Percentiles rank a stretch among this genome's conserved stretches.
These are phyloP conservation scores for Pseudopipra pipra DNA, from an alignment of 2,113 vertebrate species.

Conservation along the genomic window DNA sequence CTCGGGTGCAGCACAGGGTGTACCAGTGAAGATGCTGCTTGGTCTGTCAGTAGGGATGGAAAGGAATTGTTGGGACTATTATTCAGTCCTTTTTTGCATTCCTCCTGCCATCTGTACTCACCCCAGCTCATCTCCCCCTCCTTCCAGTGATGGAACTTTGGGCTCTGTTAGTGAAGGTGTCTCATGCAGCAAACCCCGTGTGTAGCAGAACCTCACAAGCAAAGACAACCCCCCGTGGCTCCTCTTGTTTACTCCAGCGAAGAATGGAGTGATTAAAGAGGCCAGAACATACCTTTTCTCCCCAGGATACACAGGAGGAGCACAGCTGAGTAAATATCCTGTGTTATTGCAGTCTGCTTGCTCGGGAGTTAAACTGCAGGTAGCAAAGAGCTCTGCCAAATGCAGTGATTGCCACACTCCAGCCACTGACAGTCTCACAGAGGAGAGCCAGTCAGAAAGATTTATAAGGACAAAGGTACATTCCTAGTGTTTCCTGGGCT, in stretches of 20 bases:
- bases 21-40: not conserved
- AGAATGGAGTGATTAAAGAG: slow-evolving; percentile 88
- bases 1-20: not conserved
- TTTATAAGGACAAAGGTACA: not conserved
- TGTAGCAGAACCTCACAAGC: not conserved
- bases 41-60: not conserved
- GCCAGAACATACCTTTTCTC: slow-evolving; percentile 82
- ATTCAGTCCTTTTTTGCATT: not conserved
- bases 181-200: not conserved
- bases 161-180: not conserved
- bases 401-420: not conserved
- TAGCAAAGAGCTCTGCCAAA: slow-evolving; percentile 34
- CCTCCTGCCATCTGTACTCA: not conserved
- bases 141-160: not conserved
- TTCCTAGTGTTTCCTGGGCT: not conserved
- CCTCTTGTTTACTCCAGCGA: slow-evolving; percentile 81
- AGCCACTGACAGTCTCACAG: not conserved
- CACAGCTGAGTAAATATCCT: slow-evolving; percentile 91
- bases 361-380: slow-evolving; percentile 14
- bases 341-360: slow-evolving; percentile 50
- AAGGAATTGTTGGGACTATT: not conserved
- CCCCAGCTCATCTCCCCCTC: not conserved
- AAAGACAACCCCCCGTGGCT: slow-evolving; percentile 65
- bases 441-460: not conserved
- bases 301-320: slow-evolving; percentile 68